Conservation (phyloP, 2,113 vertebrate genomes). For the Ciconia stormi region DNA sequence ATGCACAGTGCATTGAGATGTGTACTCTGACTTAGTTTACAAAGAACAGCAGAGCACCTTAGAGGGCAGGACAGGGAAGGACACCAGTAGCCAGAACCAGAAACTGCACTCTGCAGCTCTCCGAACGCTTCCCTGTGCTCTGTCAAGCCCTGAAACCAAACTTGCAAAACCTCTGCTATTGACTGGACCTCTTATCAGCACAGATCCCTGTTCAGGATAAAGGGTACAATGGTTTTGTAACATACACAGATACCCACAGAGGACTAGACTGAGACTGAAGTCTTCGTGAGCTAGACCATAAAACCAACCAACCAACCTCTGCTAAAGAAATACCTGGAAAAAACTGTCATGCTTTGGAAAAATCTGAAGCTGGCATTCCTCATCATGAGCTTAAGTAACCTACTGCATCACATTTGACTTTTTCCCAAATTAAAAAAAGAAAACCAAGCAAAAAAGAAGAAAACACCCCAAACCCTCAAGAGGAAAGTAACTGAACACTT, state of each 20-base stretch:
- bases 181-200: neutral
- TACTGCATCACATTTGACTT: constrained; percentile 42
- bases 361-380: neutral
- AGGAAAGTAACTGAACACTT: constrained; percentile 55
- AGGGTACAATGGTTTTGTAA: neutral
- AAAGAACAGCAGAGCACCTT: neutral
- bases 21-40: neutral
- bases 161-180: neutral
- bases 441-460: neutral
- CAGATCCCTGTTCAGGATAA: neutral
- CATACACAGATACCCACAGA: neutral
- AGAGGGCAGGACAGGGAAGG: neutral
- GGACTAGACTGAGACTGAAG: neutral
- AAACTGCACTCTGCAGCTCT: neutral
- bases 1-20: neutral
- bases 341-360: neutral
- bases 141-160: neutral
- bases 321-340: neutral
- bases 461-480: neutral
- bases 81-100: neutral
- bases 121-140: neutral
- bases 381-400: constrained; percentile 35
- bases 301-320: neutral
- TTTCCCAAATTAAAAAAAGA: constrained; percentile 35
- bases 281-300: neutral